These are phyloP conservation scores for Oceanodroma leucorhoa DNA, from an alignment of 2,797 vertebrate genomes.

Conservation along the genomic window DNA sequence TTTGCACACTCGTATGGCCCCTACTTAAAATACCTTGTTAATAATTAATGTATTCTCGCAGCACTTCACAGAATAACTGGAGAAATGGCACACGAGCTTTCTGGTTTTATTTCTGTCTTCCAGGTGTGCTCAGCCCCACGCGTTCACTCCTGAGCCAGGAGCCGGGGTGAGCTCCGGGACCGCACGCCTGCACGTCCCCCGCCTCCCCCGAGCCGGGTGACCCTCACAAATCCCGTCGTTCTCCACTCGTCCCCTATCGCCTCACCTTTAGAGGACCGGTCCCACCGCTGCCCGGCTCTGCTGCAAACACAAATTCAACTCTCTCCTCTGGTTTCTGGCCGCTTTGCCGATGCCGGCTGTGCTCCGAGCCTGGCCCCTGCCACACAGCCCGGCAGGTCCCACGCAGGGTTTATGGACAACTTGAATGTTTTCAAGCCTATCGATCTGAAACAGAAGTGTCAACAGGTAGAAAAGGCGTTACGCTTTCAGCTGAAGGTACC, in stretches of 20 bases:
- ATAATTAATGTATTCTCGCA: neutral
- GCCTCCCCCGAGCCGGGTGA: neutral
- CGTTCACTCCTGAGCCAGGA: neutral
- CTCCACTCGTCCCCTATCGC: neutral
- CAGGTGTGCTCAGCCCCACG: neutral
- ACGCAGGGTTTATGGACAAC: rapidly evolving
- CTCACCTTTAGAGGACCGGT: rapidly evolving
- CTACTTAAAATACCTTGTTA: neutral
- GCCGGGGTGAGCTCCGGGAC: rapidly evolving
- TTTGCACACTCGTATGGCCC: rapidly evolving
- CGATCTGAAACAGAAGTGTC: neutral
- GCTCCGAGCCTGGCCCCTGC: neutral
- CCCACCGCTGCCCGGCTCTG: neutral
- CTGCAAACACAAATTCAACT: neutral
- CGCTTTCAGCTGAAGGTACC: neutral
- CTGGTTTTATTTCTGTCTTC: neutral
- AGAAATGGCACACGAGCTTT: neutral
- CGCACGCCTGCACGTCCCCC: rapidly evolving
- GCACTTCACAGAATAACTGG: neutral
- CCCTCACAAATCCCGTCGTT: neutral
- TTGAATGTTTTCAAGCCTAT: neutral
- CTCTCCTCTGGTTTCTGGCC: neutral
- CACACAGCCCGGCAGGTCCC: neutral
- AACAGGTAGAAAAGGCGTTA: neutral
- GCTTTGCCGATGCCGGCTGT: neutral